phyloP scores from a whole-genome alignment of 1,140 invertebrate species.

The Druon quercuslanigerum region DNA sequence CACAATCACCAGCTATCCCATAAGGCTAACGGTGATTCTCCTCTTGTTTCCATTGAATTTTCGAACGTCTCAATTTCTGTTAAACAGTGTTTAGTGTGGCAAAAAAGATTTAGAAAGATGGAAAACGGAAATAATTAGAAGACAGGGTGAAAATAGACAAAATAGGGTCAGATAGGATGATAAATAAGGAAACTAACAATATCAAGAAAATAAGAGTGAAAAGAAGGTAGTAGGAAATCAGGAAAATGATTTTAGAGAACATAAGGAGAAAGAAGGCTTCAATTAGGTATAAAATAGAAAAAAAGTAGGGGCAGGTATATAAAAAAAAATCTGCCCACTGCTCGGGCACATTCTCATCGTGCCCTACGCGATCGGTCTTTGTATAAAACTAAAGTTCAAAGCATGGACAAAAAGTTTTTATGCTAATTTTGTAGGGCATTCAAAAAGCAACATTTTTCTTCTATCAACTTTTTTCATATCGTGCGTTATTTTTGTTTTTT shows the following conservation, averaged over 20 bases:
- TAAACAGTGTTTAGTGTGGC: background rate
- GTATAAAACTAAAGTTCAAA: too few relatives aligned
- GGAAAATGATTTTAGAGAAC: background rate
- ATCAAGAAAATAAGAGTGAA: background rate
- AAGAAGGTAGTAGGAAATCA: background rate
- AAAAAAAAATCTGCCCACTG: too few relatives aligned
- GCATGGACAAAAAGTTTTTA: too few relatives aligned
- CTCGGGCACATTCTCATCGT: too few relatives aligned
- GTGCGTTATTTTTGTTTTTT: too few relatives aligned
- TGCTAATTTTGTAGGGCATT: too few relatives aligned
- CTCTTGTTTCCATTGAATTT: constrained; percentile 30
- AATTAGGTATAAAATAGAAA: background rate
- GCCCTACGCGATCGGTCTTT: too few relatives aligned
- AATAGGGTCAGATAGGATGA: background rate
- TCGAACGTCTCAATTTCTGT: constrained; percentile 25
- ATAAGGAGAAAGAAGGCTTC: background rate
- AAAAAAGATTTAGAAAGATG: constrained; percentile 13
- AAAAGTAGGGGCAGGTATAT: too few relatives aligned
- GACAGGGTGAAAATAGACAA: background rate
- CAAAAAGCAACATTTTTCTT: too few relatives aligned
- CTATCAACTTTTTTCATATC: too few relatives aligned
- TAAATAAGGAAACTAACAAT: background rate
- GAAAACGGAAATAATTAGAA: background rate
- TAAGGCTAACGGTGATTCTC: constrained; percentile 32
- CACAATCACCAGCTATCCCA: constrained; percentile 26